phyloP scores from a whole-genome alignment of 2,797 vertebrate species.

The Cirrhinus mrigala region DNA sequence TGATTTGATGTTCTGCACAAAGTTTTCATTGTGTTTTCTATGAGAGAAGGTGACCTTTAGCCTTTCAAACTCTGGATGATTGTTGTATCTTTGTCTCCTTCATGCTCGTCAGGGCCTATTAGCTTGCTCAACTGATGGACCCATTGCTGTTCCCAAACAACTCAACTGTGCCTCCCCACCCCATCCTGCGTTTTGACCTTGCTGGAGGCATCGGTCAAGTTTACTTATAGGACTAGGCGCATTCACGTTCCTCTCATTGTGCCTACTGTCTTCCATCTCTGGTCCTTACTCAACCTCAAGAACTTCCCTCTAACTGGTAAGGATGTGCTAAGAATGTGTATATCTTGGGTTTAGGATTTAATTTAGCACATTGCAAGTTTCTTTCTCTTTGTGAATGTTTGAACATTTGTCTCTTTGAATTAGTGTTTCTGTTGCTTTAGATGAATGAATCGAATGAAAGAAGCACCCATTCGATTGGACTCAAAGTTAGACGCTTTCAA shows the following conservation, averaged over 20 bases:
- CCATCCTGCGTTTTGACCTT: slow-evolving; percentile 77
- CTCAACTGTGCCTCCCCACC: slow-evolving; percentile 43
- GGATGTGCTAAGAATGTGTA: slow-evolving; percentile 28
- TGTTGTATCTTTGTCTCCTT: slow-evolving; percentile 80
- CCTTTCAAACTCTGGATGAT: slow-evolving; percentile 48
- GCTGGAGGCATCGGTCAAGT: slow-evolving; percentile 79
- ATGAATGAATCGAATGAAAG: not conserved
- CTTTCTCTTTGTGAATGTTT: slow-evolving; percentile 28
- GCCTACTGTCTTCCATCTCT: slow-evolving; percentile 69
- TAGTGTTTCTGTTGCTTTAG: slow-evolving; percentile 19
- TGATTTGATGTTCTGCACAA: not conserved
- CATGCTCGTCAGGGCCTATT: slow-evolving; percentile 88
- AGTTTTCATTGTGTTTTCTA: not conserved
- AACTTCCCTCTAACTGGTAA: slow-evolving; percentile 71
- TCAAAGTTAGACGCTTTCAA: not conserved
- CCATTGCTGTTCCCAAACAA: slow-evolving; percentile 41
- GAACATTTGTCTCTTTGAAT: slow-evolving; percentile 11
- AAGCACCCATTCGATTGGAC: slow-evolving; percentile 33
- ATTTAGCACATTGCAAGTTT: not conserved
- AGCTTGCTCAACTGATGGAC: slow-evolving; percentile 69
- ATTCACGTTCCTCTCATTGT: slow-evolving; percentile 62
- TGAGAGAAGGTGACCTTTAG: slow-evolving; percentile 34
- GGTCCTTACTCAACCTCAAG: slow-evolving; percentile 65
- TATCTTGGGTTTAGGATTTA: slow-evolving; percentile 3
- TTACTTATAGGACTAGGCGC: slow-evolving; percentile 66